A percentile compares a stretch with the other conserved stretches of the same genome.
phyloP scores from a whole-genome alignment of 2,888 invertebrate genomes.

The Trichacis sp. region DNA sequence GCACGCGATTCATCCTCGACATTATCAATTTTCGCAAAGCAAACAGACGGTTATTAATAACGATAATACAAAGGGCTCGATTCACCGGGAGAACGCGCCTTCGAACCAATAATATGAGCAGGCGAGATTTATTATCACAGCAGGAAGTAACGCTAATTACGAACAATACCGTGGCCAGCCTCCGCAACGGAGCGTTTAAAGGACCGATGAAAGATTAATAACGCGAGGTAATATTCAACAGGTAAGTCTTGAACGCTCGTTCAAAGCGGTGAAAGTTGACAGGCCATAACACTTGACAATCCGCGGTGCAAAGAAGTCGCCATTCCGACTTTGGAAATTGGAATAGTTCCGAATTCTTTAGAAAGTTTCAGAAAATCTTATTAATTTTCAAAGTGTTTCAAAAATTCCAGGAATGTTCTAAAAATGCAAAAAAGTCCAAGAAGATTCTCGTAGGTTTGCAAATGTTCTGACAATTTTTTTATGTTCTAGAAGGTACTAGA shows the following conservation, averaged over 20 bases:
- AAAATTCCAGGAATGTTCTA: too few species aligned
- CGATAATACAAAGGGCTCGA: background rate
- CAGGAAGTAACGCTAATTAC: slow-evolving; percentile 26
- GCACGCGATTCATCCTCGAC: too few species aligned
- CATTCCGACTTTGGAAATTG: too few species aligned
- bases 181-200: slow-evolving; percentile 12
- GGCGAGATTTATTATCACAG: slow-evolving; percentile 13
- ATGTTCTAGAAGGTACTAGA: too few species aligned
- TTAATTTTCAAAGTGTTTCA: too few species aligned
- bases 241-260: background rate
- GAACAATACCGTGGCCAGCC: slow-evolving; percentile 20
- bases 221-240: slow-evolving; percentile 21
- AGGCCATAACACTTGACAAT: too few species aligned
- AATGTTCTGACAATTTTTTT: too few species aligned
- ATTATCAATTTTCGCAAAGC: background rate
- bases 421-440: too few species aligned
- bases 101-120: background rate
- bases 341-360: too few species aligned
- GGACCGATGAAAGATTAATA: slow-evolving; percentile 20
- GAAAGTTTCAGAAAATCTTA: too few species aligned
- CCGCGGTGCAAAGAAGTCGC: too few species aligned
- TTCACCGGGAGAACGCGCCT: background rate
- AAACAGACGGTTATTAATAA: background rate
- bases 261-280: slow-evolving; percentile 2
- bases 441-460: too few species aligned